Base-by-base conservation (phyloP, 1,140 invertebrate genomes). In the Drosophila lowei region DNA sequence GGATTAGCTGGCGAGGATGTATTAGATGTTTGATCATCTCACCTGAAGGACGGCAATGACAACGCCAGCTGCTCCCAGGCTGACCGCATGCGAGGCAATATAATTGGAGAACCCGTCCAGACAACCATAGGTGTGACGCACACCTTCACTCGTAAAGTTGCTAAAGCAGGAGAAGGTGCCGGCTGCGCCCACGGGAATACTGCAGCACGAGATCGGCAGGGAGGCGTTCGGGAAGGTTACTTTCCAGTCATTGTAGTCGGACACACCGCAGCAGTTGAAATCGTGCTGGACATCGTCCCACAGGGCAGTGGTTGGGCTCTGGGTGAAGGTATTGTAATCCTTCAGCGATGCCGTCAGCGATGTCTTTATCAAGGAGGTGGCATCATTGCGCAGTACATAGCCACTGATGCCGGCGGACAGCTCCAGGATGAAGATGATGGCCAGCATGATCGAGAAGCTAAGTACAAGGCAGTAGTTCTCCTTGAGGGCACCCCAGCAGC, bases 391-490 rank as follows among this genome's bases (percentile, higher is more conserved):
- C 67, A 97, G 91, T 8, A 95, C 94, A 83, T 96, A 97, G 11
- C 95, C 96, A 64, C 95, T 94, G 77, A 97, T 96, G 42, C 96
- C 97, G 30, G 94, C 96, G 3, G 95, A 94, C 46, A 97, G 90
- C 93, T 97, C 96, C 90, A 97, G 91, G 23, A 97, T 93, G 79
- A 97, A 97, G 60, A 97, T 94, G 1, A 96, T 71, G 5, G 94
- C 92, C 92, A 97, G 92, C 30, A 97, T 91, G 0, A 94, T 93
- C 41, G 94, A 94, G 92, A 97, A 98, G 79, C 94, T 95, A 42
- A 96, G 92, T 28, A 96, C 94, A 94, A 97, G 95, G 86, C 95
- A 96, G 75, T 96, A 94, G 89, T 94, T 97, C 90, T 97, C 96
- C 85, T 94, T 95, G 34, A 95, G 92, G 1, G 96, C 96, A 28